Base-by-base conservation (phyloP, 1,140 invertebrate species). In the Zeugodacus cucurbitae region DNA sequence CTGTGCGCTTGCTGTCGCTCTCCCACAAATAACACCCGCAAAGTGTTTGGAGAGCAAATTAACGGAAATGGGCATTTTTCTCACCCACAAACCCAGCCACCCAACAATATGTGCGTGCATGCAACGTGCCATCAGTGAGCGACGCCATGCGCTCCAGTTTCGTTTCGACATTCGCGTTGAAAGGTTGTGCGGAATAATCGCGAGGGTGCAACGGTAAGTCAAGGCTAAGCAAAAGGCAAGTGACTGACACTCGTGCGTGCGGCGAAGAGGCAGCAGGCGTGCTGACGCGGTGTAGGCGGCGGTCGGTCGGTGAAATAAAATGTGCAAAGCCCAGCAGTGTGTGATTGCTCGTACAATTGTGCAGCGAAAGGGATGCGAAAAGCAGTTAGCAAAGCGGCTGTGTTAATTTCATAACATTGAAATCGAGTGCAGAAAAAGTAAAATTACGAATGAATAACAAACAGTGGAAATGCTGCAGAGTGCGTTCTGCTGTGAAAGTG, bases 111-210 rank as follows among this genome's bases (percentile, higher is more conserved):
- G 22, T 54, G 74, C 22, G 34, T 74, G 34, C 62, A 29, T 64
- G 1, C 8, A 22, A n/a, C 74, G 41, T 82, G 74, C 37, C 74
- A 48, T 48, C 41, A 82, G 74, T 82, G 74, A 82, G 37, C 74
- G 41, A 34, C 20, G 44, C 44, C 44, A 14, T 82, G 74, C 74
- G 74, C 74, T 82, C 37, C 74, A 82, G 74, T 82, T 82, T 29
- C 74, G 74, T 82, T 82, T 82, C 74, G 74, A 41, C 74, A 82
- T 82, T 82, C 44, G 41, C 74, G 26, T 48, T 48, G 74, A 82
- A 82, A 44, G 74, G 74, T 82, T 82, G 74, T 82, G 74, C 74
- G 74, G 41, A 82, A 48, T 8, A 82, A 48, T 82, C 22, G 74
- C 44, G 44, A 48, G 20, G n/a, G 74, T 48, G 44, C 48, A 14